Percentiles rank a stretch among this genome's conserved stretches.
These are phyloP conservation scores for Limosa lapponica DNA, from an alignment of 2,797 vertebrate genomes.

Conservation along the genomic window DNA sequence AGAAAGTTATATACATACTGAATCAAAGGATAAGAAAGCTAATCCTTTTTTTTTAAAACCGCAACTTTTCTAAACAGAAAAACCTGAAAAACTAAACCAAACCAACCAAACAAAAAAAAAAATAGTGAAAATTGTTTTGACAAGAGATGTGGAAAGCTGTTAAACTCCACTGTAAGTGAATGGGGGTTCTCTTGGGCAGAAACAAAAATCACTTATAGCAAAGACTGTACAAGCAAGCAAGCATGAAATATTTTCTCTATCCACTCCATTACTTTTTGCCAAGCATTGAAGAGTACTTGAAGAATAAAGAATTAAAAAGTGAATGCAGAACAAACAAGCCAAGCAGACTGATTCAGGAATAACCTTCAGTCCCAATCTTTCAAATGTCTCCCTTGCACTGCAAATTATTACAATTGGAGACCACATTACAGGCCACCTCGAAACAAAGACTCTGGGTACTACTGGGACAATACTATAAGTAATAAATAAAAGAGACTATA, in stretches of 20 bases:
- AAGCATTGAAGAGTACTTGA: neutral
- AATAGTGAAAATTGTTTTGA: neutral
- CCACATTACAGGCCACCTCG: neutral
- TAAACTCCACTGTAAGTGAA: neutral
- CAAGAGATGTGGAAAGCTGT: neutral
- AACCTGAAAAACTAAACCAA: neutral
- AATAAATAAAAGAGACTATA: neutral
- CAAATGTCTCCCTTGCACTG: neutral
- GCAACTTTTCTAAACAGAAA: neutral
- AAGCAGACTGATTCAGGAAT: neutral
- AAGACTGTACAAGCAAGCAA: neutral
- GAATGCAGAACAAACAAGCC: neutral
- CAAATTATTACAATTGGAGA: neutral
- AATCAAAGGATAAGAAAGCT: neutral
- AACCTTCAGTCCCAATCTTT: neutral
- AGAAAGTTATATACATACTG: neutral
- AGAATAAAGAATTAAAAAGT: neutral
- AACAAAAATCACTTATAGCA: neutral
- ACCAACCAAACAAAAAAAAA: neutral
- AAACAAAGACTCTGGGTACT: neutral
- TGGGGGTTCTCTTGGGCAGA: neutral
- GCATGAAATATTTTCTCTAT: neutral
- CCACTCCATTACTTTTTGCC: neutral
- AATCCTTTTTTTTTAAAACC: neutral
- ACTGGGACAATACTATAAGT: neutral